Base-by-base conservation (phyloP, 1,140 invertebrate genomes). In the Musca domestica region DNA sequence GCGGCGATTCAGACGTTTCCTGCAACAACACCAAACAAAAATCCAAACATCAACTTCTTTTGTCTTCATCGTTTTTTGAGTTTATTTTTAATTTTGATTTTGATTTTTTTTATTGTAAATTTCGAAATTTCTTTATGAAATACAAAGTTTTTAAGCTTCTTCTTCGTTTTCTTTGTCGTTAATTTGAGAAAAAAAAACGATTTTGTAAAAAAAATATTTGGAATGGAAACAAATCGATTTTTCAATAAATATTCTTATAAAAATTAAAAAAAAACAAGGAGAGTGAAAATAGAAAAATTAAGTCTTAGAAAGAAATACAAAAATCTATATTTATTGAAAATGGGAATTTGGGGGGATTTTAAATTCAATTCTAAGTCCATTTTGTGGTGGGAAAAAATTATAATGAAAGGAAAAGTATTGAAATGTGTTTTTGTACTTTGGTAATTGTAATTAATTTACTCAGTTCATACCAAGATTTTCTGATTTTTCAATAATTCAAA, bases 11-110 rank as follows among this genome's bases (percentile, higher is more conserved):
- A 86, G 90, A 90, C 84, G 88, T 86, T 87, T 92, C 91, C 92
- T 93, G 91, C 89, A 93, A 92, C 90, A 93, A 92, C 90, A 92
- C 90, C 88, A 91, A 91, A 91, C 91, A 92, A 90, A 91, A 83
- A 84, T 86, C 86, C 88, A 89, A 41, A 90, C 90, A 92, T 93
- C 91, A 93, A 93, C 92, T 93, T 93, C 92, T 93, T 92, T 86
- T 82, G 83, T 70, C 61, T 63, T 67, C 67, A 73, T 74, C 75
- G 70, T 67, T 71, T 73, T 69, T 71, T 73, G 69, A 23, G 48
- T 69, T 73, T 72, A 70, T 68, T 64, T 66, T 69, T 47, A 56
- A 56, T 70, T 67, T 30, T 68, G 49, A 27, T 25, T 71, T 69
- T 69, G 41, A 66, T 65, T 72, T 68, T 68, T 71, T 70, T 69